A percentile compares a stretch with the other conserved stretches of the same genome.
Conservation (phyloP, 2,797 vertebrate genomes). For the Sebastes hubbsi region DNA sequence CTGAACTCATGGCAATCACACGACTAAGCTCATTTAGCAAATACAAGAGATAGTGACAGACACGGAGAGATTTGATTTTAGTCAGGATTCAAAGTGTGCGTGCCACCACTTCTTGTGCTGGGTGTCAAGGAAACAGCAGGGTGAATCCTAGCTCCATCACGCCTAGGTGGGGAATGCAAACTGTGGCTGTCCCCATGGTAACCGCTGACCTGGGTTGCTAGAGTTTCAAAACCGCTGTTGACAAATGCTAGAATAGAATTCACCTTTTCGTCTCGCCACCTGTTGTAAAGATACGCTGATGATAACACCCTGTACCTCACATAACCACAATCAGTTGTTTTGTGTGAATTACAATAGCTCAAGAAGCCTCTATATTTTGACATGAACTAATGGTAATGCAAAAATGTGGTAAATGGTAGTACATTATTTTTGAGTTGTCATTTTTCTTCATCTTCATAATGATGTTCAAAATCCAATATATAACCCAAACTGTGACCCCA, state of each 20-base stretch:
- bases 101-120: neutral
- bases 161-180: constrained; percentile 68
- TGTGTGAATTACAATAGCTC: neutral
- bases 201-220: constrained; percentile 48
- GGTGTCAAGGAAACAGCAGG: neutral
- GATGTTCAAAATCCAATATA: neutral
- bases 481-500: neutral
- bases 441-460: neutral
- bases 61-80: neutral
- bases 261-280: neutral
- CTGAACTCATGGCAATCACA: neutral
- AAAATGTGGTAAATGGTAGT: neutral
- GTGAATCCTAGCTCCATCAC: constrained; percentile 46
- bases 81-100: neutral
- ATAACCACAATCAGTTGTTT: neutral
- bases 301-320: neutral
- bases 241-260: constrained; percentile 18
- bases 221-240: constrained; percentile 49
- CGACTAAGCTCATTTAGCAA: neutral
- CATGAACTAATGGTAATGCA: neutral
- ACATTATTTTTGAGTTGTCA: neutral
- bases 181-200: constrained; percentile 44
- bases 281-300: neutral
- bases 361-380: neutral
- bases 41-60: neutral